These are phyloP conservation scores for Magallana ariakensis DNA, from an alignment of 1,140 invertebrate species.

Conservation along the genomic window DNA sequence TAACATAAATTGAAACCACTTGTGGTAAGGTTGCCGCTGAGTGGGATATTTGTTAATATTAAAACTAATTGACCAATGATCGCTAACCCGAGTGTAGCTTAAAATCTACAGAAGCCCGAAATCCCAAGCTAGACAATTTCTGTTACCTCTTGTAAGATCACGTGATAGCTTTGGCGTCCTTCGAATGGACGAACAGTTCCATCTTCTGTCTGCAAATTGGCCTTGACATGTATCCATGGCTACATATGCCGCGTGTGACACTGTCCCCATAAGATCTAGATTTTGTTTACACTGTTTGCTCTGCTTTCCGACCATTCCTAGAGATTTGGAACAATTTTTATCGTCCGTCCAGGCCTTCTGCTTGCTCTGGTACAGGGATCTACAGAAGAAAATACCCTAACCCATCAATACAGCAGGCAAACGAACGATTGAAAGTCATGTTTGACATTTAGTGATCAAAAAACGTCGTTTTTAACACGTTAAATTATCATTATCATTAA, in stretches of 20 bases:
- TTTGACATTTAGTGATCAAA: too few species aligned
- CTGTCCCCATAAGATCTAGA: slow-evolving; percentile 88
- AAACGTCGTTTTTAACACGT: too few species aligned
- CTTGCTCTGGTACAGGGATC: slow-evolving; percentile 67
- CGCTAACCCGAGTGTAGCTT: too few species aligned
- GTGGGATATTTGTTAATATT: too few species aligned
- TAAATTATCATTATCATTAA: too few species aligned
- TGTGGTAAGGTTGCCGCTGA: too few species aligned
- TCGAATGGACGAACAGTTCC: slow-evolving; percentile 91
- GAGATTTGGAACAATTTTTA: slow-evolving; percentile 76
- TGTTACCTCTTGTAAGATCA: slow-evolving; percentile 87
- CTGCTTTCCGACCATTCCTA: slow-evolving; percentile 86
- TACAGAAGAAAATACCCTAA: slow-evolving; percentile 52
- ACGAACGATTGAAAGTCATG: too few species aligned
- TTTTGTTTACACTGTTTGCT: slow-evolving; percentile 88
- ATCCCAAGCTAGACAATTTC: too few species aligned
- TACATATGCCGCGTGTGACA: slow-evolving; percentile 86
- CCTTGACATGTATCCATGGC: slow-evolving; percentile 86
- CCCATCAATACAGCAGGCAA: too few species aligned
- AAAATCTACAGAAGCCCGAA: too few species aligned
- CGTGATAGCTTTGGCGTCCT: slow-evolving; percentile 88
- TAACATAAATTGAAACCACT: too few species aligned
- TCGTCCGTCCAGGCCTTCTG: slow-evolving; percentile 65
- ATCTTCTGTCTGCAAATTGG: slow-evolving; percentile 86
- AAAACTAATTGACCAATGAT: too few species aligned